These are phyloP conservation scores for Rhabdornis inornatus DNA, from an alignment of 2,113 vertebrate genomes.

Conservation along the genomic window DNA sequence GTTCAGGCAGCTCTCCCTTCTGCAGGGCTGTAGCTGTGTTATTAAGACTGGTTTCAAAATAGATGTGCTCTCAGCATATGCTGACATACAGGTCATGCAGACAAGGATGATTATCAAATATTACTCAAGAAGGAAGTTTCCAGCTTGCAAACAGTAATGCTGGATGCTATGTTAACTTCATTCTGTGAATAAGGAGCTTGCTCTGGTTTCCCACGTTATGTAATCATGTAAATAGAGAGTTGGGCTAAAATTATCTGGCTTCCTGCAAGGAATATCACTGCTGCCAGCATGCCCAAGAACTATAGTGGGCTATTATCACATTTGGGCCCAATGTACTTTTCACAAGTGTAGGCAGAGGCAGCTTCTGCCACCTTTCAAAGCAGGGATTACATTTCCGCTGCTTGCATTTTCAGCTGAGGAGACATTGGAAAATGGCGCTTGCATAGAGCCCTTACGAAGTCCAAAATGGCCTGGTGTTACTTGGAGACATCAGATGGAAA, in stretches of 20 bases:
- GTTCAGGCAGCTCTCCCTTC: background rate
- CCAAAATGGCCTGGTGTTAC: background rate
- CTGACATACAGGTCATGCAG: background rate
- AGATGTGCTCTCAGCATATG: background rate
- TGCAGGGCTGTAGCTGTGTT: slow-evolving; percentile 1
- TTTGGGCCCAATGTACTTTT: background rate
- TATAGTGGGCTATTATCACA: background rate
- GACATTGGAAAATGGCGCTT: background rate
- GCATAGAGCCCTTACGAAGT: background rate
- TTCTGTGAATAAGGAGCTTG: background rate
- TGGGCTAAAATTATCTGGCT: background rate
- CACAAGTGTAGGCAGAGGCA: background rate
- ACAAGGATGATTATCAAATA: background rate
- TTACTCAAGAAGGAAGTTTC: background rate
- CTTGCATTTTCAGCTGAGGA: background rate
- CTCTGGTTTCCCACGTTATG: background rate
- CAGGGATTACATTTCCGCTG: background rate
- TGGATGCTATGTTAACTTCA: background rate
- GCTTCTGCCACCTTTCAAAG: background rate
- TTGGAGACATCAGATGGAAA: background rate
- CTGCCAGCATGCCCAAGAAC: background rate
- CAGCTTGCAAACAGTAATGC: background rate
- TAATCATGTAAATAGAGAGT: background rate
- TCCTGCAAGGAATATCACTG: background rate
- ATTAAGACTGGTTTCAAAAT: background rate